Evolutionary conservation across 2,888 invertebrate species (phyloP).

Genomic region (Thera obeliscata): DNA sequence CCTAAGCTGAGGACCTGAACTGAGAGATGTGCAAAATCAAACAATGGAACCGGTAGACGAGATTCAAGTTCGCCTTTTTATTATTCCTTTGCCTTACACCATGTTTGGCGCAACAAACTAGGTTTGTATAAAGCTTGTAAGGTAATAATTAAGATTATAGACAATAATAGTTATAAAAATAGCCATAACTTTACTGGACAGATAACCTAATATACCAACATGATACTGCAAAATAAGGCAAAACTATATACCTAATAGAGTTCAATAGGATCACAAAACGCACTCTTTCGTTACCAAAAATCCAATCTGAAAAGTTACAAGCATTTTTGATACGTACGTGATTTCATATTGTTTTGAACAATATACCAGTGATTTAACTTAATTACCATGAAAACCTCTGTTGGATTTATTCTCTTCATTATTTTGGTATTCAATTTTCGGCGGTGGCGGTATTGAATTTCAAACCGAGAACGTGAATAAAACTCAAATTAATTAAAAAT

Average conservation of each 20-base stretch:
- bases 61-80: background rate
- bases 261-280: background rate
- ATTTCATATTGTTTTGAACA: slow-evolving; percentile 17
- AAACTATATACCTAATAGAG: too few relatives aligned
- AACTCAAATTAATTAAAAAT: slow-evolving; percentile 46
- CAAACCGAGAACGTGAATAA: slow-evolving; percentile 37
- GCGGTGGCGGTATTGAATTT: slow-evolving; percentile 34
- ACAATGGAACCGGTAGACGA: slow-evolving; percentile 7
- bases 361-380: slow-evolving; percentile 15
- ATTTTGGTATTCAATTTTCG: slow-evolving; percentile 22
- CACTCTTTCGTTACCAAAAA: background rate
- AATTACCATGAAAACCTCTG: slow-evolving; percentile 10
- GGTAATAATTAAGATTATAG: background rate
- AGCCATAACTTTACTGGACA: too few relatives aligned
- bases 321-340: background rate
- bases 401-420: slow-evolving; percentile 10
- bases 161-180: too few relatives aligned
- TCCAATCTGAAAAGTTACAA: background rate
- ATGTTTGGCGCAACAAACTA: background rate
- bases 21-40: slow-evolving; percentile 9
- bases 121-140: background rate
- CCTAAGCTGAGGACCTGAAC: slow-evolving; percentile 3
- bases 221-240: too few relatives aligned
- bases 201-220: too few relatives aligned
- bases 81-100: too few relatives aligned